Percentiles rank a stretch among this genome's conserved stretches.
Conservation (phyloP, 2,113 vertebrate genomes). For the Gallinago undulata region DNA sequence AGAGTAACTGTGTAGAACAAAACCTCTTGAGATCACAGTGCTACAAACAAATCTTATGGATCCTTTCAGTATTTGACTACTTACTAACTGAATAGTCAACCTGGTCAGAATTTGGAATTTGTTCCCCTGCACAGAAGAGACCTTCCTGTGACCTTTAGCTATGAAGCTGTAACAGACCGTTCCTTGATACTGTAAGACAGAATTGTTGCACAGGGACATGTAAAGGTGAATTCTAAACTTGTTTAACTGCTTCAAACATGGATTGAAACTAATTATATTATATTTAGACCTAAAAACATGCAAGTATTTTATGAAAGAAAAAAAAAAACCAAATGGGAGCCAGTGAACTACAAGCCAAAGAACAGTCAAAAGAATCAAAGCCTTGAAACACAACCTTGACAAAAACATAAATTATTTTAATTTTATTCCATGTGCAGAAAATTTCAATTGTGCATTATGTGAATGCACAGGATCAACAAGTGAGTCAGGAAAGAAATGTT, state of each 20-base stretch:
- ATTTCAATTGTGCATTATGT: not conserved
- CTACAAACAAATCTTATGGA: not conserved
- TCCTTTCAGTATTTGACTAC: not conserved
- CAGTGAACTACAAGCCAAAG: not conserved
- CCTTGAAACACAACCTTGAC: not conserved
- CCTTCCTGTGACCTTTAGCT: not conserved
- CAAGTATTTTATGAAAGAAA: not conserved
- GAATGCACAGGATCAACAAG: not conserved
- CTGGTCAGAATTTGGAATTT: not conserved
- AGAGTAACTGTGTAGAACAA: not conserved
- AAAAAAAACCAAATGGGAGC: not conserved
- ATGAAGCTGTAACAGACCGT: not conserved
- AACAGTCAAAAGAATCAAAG: not conserved
- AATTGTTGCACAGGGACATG: fast-evolving
- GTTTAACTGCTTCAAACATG: not conserved
- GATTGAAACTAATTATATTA: not conserved
- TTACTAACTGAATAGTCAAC: not conserved
- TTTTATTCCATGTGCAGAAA: not conserved
- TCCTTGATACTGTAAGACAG: not conserved
- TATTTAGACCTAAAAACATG: not conserved
- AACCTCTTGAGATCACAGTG: not conserved
- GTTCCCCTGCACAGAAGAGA: fast-evolving
- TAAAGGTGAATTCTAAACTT: not conserved
- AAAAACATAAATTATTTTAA: not conserved
- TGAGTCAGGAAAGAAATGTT: not conserved